These are phyloP conservation scores for Tetragnatha montana DNA, from an alignment of 2,888 invertebrate genomes.

Conservation along the genomic window DNA sequence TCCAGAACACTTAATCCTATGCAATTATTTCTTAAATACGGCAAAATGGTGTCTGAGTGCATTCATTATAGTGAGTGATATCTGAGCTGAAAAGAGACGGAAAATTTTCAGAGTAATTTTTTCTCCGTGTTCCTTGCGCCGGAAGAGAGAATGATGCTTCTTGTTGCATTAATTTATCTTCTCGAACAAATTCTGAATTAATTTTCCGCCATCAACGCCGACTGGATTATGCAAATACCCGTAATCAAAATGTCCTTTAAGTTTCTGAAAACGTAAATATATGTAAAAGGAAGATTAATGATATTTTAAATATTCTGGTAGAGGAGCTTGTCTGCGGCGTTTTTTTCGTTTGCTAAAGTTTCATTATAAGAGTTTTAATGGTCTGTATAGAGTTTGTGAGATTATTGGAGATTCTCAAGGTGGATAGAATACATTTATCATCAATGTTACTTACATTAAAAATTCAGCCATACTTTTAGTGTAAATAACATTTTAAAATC, in stretches of 20 bases:
- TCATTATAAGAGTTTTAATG: too few relatives aligned
- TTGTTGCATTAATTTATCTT: conserved; percentile 38
- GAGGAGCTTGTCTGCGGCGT: neutral
- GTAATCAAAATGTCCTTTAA: conserved; percentile 55
- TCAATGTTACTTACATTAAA: too few relatives aligned
- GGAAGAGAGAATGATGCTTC: conserved; percentile 15
- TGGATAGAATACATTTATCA: too few relatives aligned
- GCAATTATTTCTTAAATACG: conserved; percentile 6
- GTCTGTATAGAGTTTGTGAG: too few relatives aligned
- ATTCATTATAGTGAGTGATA: conserved; percentile 14
- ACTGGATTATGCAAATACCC: conserved; percentile 52
- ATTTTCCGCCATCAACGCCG: conserved; percentile 20
- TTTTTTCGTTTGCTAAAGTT: too few relatives aligned
- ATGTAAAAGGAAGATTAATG: conserved; percentile 40
- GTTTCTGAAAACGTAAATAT: neutral
- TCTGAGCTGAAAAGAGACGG: neutral
- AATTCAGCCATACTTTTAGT: too few relatives aligned
- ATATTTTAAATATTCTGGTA: conserved; percentile 30
- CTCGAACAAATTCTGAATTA: conserved; percentile 30
- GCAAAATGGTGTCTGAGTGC: neutral
- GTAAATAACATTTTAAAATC: too few relatives aligned
- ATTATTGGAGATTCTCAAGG: too few relatives aligned
- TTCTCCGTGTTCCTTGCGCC: neutral
- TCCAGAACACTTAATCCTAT: conserved; percentile 9
- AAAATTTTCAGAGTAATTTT: neutral